Base-by-base conservation (phyloP, 1,140 invertebrate genomes). In the Caligus rogercresseyi region DNA sequence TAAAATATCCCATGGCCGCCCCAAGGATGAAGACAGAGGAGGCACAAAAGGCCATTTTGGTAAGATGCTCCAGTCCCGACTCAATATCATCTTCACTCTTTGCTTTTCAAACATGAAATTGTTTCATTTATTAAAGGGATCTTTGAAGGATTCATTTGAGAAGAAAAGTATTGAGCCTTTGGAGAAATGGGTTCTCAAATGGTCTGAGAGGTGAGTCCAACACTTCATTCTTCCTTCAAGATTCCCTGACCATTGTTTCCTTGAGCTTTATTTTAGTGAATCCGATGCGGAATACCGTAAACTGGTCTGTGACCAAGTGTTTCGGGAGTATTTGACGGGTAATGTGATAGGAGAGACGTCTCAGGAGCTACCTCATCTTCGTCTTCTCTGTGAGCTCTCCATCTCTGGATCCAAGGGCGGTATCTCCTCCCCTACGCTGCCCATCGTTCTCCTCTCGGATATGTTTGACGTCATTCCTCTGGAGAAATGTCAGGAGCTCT, bases 381-480 rank as follows among this genome's bases (percentile, higher is more conserved):
- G 0, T 82, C 83, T 78, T 89, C n/a, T 78, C 75, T 52, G 80
- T 87, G 64, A 85, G 83, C 63, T 16, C 13, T 54, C 20, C 4
- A 83, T 89, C 61, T 77, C 81, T 61, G 75, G 82, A 23, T 84
- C 84, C 68, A 75, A 82, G 65, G 77, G 78, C 70, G 88, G 91
- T 65, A 76, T 91, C 64, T 85, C 84, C 16, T 84, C 85, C 0
- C 78, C 86, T 1, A 85, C 83, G 15, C 82, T 89, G 72, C 88
- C 91, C 1, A 87, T 96, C 16, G 80, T 89, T 43, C 73, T 97
- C 16, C 75, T 98, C 0, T 82, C 87, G 3, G 93, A 98, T 72
- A 83, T 92, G 57, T 93, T 98, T 72, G 93, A 97, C 71, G 81
- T 84, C 0, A 77, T 90, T 56, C 90, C 87, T 0, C 72, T 96